Base-by-base conservation (phyloP, 35 echinoderm and acorn worm species). In the Apostichopus japonicus region DNA sequence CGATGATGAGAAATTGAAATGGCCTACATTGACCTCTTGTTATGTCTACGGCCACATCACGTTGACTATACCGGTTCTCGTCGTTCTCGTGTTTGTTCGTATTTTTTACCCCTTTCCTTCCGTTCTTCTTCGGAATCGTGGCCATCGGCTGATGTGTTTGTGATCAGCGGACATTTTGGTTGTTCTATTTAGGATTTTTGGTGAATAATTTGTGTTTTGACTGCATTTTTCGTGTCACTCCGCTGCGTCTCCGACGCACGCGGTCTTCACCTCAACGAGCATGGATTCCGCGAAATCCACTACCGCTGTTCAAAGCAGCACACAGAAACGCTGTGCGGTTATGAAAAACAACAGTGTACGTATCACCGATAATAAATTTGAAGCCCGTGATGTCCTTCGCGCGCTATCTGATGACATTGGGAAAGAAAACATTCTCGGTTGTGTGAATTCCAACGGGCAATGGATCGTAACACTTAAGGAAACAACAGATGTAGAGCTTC, bases 381-480 rank as follows among this genome's bases (percentile, higher is more conserved):
- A 56, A 24, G 55, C 84, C 17, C 19, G 61, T 53, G 84, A 87
- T 58, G n/a, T 87, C 10, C 19, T 62, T 14, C 14, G 15, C 9
- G 84, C 84, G 4, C 19, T 87, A 24, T 8, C 61, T 53, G 55
- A 87, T 14, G 84, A 63, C 61, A 67, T 87, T 87, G 84, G 84
- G 8, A 62, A 21, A 10, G 84, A 87, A 59, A 87, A 87, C 56
- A 67, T 87, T 17, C 55, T 87, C 15, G 84, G 55, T 13, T 87
- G 84, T 87, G 84, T 87, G 19, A 87, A 87, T 24, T 23, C 55
- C 6, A 55, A 55, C 6, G 53, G 14, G 6, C 11, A 87, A 19
- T 87, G 84, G 84, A 56, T 87, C 6, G 21, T 87, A 24, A 87
- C 84, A 17, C 6, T 87, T 10, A 87, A 27, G 17, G 21, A 23